These are phyloP conservation scores for Vombatus ursinus DNA, from an alignment of 2,113 vertebrate genomes.

Conservation along the genomic window DNA sequence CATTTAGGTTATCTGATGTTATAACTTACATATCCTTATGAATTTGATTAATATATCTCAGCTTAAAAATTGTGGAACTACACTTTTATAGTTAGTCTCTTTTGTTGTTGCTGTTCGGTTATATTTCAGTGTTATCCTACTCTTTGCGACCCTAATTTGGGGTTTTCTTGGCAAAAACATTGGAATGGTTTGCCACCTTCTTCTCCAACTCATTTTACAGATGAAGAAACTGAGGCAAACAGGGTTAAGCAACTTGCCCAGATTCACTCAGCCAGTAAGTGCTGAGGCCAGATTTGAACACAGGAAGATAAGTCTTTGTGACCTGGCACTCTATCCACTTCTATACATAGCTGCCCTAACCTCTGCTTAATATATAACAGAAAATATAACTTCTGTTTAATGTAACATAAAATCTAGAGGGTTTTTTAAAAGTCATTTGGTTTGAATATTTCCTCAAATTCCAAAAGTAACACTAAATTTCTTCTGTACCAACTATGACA, in stretches of 20 bases:
- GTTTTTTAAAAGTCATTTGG: background rate
- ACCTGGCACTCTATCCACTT: background rate
- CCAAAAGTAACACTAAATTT: background rate
- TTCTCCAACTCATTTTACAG: background rate
- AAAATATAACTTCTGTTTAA: background rate
- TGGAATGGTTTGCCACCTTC: background rate
- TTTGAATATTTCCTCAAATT: background rate
- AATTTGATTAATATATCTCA: conserved; percentile 41
- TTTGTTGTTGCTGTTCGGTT: background rate
- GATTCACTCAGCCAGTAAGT: background rate
- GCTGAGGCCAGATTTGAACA: background rate
- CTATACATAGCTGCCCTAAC: background rate
- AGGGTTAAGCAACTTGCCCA: background rate
- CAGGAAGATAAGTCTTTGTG: background rate
- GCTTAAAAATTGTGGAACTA: background rate
- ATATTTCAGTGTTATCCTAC: background rate
- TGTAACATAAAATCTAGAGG: background rate
- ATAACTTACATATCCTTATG: conserved; percentile 5
- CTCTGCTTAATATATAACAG: background rate
- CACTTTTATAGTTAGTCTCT: background rate
- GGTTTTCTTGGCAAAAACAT: background rate
- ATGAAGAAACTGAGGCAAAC: background rate
- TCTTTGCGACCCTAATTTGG: background rate
- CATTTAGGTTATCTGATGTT: conserved; percentile 4
- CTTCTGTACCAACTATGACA: background rate